phyloP scores from a whole-genome alignment of 2,888 invertebrate genomes.

The Zaprionus lineosus region DNA sequence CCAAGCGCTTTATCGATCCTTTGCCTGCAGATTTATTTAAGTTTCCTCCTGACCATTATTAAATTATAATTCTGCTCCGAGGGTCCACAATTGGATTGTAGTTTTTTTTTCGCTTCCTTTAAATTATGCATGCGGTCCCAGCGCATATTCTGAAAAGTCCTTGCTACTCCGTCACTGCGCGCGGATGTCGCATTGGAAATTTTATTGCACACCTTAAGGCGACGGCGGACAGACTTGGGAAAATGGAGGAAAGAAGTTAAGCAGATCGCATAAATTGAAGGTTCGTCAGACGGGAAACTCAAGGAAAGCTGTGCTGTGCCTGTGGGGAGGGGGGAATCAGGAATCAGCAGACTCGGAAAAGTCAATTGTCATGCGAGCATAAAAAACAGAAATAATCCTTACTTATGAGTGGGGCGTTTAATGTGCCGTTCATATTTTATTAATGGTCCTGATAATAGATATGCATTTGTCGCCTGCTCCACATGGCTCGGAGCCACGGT shows the following conservation, averaged over 20 bases:
- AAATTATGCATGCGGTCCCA: not conserved
- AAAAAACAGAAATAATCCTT: conserved; percentile 10
- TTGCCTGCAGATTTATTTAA: too few relatives aligned
- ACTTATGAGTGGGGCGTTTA: conserved; percentile 35
- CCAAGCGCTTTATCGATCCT: too few relatives aligned
- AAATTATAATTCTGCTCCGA: too few relatives aligned
- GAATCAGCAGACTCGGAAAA: conserved; percentile 33
- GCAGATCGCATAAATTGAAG: too few relatives aligned
- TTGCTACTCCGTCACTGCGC: conserved; percentile 1
- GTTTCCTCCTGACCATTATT: too few relatives aligned
- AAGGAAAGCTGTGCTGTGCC: conserved; percentile 7
- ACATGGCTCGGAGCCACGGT: conserved; percentile 2
- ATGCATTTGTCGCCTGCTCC: conserved; percentile 5
- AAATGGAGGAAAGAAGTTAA: too few relatives aligned
- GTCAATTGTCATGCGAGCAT: conserved; percentile 45
- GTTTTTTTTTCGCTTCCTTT: not conserved
- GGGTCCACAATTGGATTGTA: too few relatives aligned
- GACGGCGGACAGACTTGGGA: conserved; percentile 22
- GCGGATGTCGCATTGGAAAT: conserved; percentile 29
- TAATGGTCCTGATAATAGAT: conserved; percentile 42
- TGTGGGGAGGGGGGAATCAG: too few relatives aligned
- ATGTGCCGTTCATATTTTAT: conserved; percentile 48
- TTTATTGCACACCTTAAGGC: conserved; percentile 43
- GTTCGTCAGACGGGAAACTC: too few relatives aligned
- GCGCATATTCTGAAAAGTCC: conserved; percentile 24